phyloP scores from a whole-genome alignment of 2,797 vertebrate species.

The Argya squamiceps region DNA sequence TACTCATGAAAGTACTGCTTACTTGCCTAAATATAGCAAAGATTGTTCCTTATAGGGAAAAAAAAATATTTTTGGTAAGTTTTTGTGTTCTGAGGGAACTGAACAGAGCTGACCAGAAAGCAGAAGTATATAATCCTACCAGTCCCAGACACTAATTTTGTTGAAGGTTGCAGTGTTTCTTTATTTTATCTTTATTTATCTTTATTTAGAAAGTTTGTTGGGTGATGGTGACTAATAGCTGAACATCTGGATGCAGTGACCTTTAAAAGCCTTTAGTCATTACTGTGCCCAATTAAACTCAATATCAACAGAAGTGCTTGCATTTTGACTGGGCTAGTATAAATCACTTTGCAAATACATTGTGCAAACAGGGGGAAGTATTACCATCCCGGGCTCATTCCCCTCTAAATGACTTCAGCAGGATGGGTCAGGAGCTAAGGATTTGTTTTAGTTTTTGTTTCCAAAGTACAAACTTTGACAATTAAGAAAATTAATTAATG shows the following conservation, averaged over 20 bases:
- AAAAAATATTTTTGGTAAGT: slow-evolving; percentile 57
- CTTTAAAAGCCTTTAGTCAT: slow-evolving; percentile 79
- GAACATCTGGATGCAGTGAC: slow-evolving; percentile 80
- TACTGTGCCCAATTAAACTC: slow-evolving; percentile 78
- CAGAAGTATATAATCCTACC: slow-evolving; percentile 70
- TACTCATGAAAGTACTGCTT: background rate
- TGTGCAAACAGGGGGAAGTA: slow-evolving; percentile 53
- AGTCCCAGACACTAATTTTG: slow-evolving; percentile 69
- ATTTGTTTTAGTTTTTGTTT: slow-evolving; percentile 9
- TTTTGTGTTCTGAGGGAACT: slow-evolving; percentile 45
- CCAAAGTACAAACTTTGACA: background rate
- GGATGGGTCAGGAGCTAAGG: slow-evolving; percentile 21
- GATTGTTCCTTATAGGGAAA: background rate
- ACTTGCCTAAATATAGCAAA: background rate
- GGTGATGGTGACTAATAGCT: slow-evolving; percentile 79
- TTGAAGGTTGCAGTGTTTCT: slow-evolving; percentile 72
- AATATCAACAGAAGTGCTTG: slow-evolving; percentile 77
- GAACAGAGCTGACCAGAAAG: slow-evolving; percentile 63
- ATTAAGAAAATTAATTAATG: slow-evolving; percentile 42
- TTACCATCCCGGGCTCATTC: slow-evolving; percentile 38
- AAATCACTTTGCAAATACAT: slow-evolving; percentile 71
- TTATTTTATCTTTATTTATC: slow-evolving; percentile 81
- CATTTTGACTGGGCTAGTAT: slow-evolving; percentile 72
- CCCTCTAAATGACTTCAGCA: slow-evolving; percentile 36
- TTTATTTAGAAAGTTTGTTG: slow-evolving; percentile 73